phyloP scores from a whole-genome alignment of 2,797 vertebrate species.

The Picus viridis region DNA sequence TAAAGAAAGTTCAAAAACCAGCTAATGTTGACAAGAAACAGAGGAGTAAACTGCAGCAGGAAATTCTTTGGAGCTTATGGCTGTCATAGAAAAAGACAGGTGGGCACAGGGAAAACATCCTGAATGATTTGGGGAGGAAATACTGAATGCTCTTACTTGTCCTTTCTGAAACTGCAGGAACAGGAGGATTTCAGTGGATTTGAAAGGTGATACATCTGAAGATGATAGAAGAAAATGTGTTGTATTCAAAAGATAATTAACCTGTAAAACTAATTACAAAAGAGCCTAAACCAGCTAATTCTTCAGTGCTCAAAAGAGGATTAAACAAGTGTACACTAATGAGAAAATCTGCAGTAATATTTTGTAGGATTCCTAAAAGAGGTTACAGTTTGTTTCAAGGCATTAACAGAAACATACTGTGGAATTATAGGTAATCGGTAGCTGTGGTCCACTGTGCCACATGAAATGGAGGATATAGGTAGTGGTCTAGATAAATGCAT shows the following conservation, averaged over 20 bases:
- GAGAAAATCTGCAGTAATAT: constrained; percentile 37
- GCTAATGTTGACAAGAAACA: constrained; percentile 35
- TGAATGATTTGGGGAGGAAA: background rate
- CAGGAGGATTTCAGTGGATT: constrained; percentile 13
- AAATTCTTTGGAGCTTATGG: background rate
- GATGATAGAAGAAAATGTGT: background rate
- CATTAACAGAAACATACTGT: background rate
- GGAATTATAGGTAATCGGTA: background rate
- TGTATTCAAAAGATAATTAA: constrained; percentile 58
- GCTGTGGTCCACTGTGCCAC: background rate
- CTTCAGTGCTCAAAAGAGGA: constrained; percentile 41
- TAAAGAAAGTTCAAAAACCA: constrained; percentile 31
- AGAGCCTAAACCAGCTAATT: constrained; percentile 38
- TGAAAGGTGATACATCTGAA: constrained; percentile 29
- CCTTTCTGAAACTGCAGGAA: background rate
- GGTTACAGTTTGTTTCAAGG: constrained; percentile 12
- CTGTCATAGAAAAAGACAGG: background rate
- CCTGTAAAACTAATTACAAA: constrained; percentile 51
- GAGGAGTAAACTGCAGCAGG: constrained; percentile 19
- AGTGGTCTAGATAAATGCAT: background rate
- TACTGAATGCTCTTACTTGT: background rate
- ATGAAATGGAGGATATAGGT: background rate
- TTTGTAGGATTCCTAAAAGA: constrained; percentile 16
- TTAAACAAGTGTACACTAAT: constrained; percentile 33
- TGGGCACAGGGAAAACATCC: background rate